Evolutionary conservation across 2,797 vertebrate genomes (phyloP).

Genomic region (Gallinago stenura): DNA sequence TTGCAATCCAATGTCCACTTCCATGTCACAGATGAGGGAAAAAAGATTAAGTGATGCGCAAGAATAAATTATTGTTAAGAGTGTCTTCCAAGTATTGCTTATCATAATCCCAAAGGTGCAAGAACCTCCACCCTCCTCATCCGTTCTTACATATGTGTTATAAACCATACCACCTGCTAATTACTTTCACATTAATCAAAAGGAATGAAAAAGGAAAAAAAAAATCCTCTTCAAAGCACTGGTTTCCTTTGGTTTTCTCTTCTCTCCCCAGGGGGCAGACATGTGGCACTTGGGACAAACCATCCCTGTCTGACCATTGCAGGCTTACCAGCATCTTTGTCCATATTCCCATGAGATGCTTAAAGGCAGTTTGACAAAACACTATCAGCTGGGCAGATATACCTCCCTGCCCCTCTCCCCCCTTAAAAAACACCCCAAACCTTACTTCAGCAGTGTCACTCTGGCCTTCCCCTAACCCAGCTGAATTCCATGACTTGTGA

Average conservation of each 20-base stretch:
- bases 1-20: neutral
- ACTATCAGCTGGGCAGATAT: neutral
- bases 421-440: neutral
- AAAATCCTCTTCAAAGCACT: too few species aligned
- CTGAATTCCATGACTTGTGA: neutral
- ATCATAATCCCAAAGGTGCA: neutral
- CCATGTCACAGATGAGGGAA: neutral
- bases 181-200: too few species aligned
- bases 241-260: too few species aligned
- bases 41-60: neutral
- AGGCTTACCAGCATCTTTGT: neutral
- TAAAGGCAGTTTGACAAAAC: neutral
- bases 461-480: neutral
- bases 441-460: neutral
- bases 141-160: too few species aligned
- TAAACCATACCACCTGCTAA: too few species aligned
- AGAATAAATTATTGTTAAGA: neutral
- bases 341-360: neutral
- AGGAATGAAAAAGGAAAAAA: too few species aligned
- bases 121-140: neutral
- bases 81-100: neutral
- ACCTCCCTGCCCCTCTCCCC: rapidly evolving
- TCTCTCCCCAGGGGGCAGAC: too few species aligned
- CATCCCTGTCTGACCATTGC: neutral
- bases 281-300: neutral